A percentile compares a stretch with the other conserved stretches of the same genome.
phyloP scores from a whole-genome alignment of 2,113 vertebrate genomes.

The Laticauda laticaudata region DNA sequence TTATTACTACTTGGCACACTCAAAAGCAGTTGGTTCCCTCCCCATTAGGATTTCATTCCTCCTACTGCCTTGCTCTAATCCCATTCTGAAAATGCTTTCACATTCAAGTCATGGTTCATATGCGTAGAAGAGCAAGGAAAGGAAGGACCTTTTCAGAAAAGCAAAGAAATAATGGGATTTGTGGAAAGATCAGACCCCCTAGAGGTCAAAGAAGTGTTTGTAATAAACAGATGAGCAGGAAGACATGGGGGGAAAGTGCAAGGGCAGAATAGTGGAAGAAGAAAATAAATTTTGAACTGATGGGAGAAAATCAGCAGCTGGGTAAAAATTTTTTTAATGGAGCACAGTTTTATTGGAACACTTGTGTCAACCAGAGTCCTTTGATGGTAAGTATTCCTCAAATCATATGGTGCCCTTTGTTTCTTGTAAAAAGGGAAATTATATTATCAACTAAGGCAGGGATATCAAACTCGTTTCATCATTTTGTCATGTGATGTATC shows the following conservation, averaged over 20 bases:
- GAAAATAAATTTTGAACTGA: neutral
- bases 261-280: neutral
- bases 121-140: neutral
- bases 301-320: neutral
- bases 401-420: neutral
- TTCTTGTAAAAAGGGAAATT: neutral
- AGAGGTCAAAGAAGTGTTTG: neutral
- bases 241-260: neutral
- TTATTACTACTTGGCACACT: neutral
- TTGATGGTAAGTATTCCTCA: neutral
- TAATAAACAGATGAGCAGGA: neutral
- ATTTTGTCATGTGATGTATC: too few species aligned
- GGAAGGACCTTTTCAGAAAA: neutral
- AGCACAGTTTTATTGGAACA: neutral
- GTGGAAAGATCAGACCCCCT: neutral
- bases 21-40: neutral
- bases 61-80: neutral
- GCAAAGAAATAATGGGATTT: neutral
- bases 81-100: neutral
- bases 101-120: neutral
- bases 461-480: too few species aligned
- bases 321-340: neutral
- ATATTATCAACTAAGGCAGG: neutral
- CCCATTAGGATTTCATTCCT: neutral
- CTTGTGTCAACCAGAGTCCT: neutral